Conservation (phyloP, 2,888 invertebrate genomes). For the Onchidella celtica region DNA sequence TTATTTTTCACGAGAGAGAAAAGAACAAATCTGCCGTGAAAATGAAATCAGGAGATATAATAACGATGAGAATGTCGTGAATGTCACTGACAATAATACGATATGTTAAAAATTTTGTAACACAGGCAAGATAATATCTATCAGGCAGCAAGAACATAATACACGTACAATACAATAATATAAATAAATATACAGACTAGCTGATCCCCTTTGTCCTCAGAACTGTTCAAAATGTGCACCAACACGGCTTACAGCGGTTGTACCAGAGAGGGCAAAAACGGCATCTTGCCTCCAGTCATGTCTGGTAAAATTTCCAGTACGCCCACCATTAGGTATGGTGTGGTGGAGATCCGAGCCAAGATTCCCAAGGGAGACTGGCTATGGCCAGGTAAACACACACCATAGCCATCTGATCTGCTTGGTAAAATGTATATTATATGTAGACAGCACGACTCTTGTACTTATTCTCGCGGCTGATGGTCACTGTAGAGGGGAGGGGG, state of each 20-base stretch:
- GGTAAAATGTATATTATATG: not conserved
- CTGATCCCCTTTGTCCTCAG: too few species aligned
- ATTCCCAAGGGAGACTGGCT: conserved; percentile 50
- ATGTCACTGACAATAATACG: too few species aligned
- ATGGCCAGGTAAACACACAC: conserved; percentile 44
- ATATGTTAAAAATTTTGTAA: too few species aligned
- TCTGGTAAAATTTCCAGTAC: conserved; percentile 42
- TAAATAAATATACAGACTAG: too few species aligned
- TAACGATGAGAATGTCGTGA: too few species aligned
- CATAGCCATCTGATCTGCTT: too few species aligned
- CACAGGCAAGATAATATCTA: too few species aligned
- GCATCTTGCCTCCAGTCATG: conserved; percentile 49
- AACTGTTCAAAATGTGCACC: conserved; percentile 47
- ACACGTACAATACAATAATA: too few species aligned
- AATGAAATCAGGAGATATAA: not conserved
- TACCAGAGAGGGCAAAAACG: conserved; percentile 32
- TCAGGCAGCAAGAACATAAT: too few species aligned
- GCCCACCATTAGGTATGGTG: conserved; percentile 40
- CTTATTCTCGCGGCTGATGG: not conserved
- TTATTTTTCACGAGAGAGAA: too few species aligned
- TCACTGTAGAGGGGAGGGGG: too few species aligned
- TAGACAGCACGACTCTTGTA: not conserved
- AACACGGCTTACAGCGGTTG: conserved; percentile 43
- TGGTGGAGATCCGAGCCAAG: conserved; percentile 43
- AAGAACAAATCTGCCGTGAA: not conserved